Base-by-base conservation (phyloP, 1,140 invertebrate species). In the Phthorimaea operculella region DNA sequence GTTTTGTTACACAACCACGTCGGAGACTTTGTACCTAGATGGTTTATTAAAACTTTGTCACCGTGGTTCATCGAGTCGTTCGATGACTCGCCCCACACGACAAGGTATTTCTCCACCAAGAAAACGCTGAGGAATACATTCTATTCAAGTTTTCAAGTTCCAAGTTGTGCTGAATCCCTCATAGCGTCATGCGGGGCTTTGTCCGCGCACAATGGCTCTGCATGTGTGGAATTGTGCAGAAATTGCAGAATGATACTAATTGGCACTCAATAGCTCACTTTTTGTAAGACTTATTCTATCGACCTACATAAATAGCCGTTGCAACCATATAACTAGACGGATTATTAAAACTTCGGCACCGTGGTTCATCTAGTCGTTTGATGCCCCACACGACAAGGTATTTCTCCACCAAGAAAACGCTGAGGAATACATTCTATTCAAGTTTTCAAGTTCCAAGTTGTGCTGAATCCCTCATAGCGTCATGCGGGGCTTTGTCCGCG, bases 181-280 rank as follows among this genome's bases (percentile, higher is more conserved):
- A 63, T 69, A 72, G 65, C 66, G 68, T 71, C 66, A 68, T 28
- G 21, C 21, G 62, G 55, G 55, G 66, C 71, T 70, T 83, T 83
- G 79, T 83, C 70, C 73, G 58, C 53, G 56, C 54, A 81, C 78
- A 81, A 81, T 79, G 55, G 74, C 18, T 50, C 50, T 60, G 68
- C 70, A 70, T 78, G 66, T 76, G 69, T 72, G 71, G 65, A 56
- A 66, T 62, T 64, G 65, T 58, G 57, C 59, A 59, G 54, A 17
- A 47, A 47, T 54, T 61, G 61, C 61, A 66, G 67, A 71, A 76
- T 66, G 65, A n/a, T n/a, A n/a, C n/a, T n/a, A n/a, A n/a, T n/a
- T n/a, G n/a, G n/a, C n/a, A n/a, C n/a, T n/a, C n/a, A n/a, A n/a
- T n/a, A n/a, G n/a, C n/a, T n/a, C n/a, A n/a, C n/a, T n/a, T n/a